Evolutionary conservation across 53 echinoderm and acorn worm genomes (phyloP).

Genomic region (Paracentrotus lividus): DNA sequence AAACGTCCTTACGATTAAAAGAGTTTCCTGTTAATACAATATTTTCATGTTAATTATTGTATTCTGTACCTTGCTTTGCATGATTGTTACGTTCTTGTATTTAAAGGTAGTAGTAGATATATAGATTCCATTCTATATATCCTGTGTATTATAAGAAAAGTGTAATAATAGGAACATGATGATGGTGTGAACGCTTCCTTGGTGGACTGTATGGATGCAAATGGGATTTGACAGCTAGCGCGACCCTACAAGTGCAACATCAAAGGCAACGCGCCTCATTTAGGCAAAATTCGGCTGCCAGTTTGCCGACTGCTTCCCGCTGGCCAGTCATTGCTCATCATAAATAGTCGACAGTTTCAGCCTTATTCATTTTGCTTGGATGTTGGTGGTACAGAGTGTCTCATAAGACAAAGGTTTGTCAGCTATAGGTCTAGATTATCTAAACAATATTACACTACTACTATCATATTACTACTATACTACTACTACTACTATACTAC

Average conservation of each 20-base stretch:
- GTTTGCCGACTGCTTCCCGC: slow-evolving; percentile 60
- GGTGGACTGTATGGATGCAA: slow-evolving; percentile 31
- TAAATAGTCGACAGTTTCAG: slow-evolving; percentile 70
- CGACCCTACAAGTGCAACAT: slow-evolving; percentile 71
- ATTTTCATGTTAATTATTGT: too few species aligned
- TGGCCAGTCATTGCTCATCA: slow-evolving; percentile 61
- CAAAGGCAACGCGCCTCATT: slow-evolving; percentile 70
- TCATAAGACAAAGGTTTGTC: background rate
- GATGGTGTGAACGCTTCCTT: slow-evolving; percentile 27
- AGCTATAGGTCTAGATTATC: too few species aligned
- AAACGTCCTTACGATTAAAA: too few species aligned
- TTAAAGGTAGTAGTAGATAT: too few species aligned
- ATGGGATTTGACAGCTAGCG: slow-evolving; percentile 62
- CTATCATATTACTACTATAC: too few species aligned
- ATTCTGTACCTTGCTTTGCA: too few species aligned
- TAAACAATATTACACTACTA: too few species aligned
- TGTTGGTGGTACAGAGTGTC: slow-evolving; percentile 44
- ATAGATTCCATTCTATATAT: too few species aligned
- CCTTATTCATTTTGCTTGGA: slow-evolving; percentile 61
- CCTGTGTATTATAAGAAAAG: too few species aligned
- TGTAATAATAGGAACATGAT: too few species aligned
- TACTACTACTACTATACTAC: background rate
- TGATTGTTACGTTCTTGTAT: too few species aligned
- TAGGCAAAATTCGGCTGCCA: slow-evolving; percentile 64
- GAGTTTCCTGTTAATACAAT: too few species aligned